A percentile compares a stretch with the other conserved stretches of the same genome.
Evolutionary conservation across 1,140 invertebrate genomes (phyloP).

Genomic region (Aphelinus atriplicis): DNA sequence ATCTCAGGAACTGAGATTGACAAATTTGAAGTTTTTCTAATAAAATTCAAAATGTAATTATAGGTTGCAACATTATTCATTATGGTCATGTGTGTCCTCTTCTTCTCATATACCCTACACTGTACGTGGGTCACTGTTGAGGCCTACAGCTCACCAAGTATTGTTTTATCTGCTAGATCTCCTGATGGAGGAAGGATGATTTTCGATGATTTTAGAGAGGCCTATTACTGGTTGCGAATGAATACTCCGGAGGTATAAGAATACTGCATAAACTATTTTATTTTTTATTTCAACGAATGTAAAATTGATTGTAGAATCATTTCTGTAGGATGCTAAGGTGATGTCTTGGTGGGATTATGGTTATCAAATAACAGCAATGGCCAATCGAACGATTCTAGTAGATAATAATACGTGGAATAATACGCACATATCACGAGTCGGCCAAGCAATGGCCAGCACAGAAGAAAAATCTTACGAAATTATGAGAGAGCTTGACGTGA

Average conservation of each 20-base stretch:
- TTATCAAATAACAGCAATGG: constrained; percentile 99
- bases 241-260: constrained; percentile 85
- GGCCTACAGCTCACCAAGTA: constrained; percentile 97
- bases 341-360: constrained; percentile 99
- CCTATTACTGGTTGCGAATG: constrained; percentile 97
- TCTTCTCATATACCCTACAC: constrained; percentile 93
- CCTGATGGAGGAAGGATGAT: constrained; percentile 95
- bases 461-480: constrained; percentile 98
- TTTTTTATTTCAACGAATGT: not conserved
- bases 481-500: constrained; percentile 96
- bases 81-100: constrained; percentile 82
- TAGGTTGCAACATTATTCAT: constrained; percentile 89
- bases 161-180: constrained; percentile 93
- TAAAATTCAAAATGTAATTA: not conserved
- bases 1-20: too few relatives aligned
- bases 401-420: constrained; percentile 99
- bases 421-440: constrained; percentile 96
- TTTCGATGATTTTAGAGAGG: constrained; percentile 98
- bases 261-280: not conserved
- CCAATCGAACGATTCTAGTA: constrained; percentile 97
- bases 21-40: too few relatives aligned
- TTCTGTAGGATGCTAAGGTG: constrained; percentile 84
- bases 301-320: constrained; percentile 32
- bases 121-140: constrained; percentile 99
- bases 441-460: constrained; percentile 96